These are phyloP conservation scores for Operophtera brumata DNA, from an alignment of 2,888 invertebrate genomes.

Conservation along the genomic window DNA sequence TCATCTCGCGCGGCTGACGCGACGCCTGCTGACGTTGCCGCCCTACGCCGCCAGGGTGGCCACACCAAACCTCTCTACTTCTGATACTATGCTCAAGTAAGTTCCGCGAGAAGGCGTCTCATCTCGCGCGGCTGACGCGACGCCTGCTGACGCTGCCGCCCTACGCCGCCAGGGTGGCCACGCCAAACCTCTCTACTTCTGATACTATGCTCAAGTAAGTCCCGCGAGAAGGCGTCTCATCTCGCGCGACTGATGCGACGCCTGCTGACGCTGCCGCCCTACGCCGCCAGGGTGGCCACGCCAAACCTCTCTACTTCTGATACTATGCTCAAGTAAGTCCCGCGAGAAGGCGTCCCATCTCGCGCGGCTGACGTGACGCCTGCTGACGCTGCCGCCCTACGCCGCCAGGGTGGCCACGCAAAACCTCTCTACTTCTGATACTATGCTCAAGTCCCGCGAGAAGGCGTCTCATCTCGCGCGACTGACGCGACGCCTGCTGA, in stretches of 20 bases:
- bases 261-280: constrained; percentile 69
- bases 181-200: constrained; percentile 82
- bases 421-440: constrained; percentile 84
- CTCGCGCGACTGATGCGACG: constrained; percentile 85
- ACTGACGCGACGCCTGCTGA: constrained; percentile 82
- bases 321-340: constrained; percentile 85
- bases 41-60: constrained; percentile 63
- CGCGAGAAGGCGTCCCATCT: constrained; percentile 85
- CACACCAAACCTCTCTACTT: constrained; percentile 81
- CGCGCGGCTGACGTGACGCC: constrained; percentile 84
- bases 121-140: constrained; percentile 84
- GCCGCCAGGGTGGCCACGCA: constrained; percentile 62
- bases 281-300: constrained; percentile 62
- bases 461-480: constrained; percentile 85
- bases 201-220: constrained; percentile 86
- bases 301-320: constrained; percentile 84
- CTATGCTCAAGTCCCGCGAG: constrained; percentile 87
- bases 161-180: constrained; percentile 62
- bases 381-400: constrained; percentile 70
- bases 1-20: constrained; percentile 83
- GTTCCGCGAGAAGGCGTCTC: constrained; percentile 86
- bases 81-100: constrained; percentile 86
- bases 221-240: constrained; percentile 85
- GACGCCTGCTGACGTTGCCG: constrained; percentile 76
- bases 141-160: constrained; percentile 74